Percentiles rank a stretch among this genome's conserved stretches.
Evolutionary conservation across 2,113 vertebrate genomes (phyloP).

Genomic region (Dicrurus megarhynchus): DNA sequence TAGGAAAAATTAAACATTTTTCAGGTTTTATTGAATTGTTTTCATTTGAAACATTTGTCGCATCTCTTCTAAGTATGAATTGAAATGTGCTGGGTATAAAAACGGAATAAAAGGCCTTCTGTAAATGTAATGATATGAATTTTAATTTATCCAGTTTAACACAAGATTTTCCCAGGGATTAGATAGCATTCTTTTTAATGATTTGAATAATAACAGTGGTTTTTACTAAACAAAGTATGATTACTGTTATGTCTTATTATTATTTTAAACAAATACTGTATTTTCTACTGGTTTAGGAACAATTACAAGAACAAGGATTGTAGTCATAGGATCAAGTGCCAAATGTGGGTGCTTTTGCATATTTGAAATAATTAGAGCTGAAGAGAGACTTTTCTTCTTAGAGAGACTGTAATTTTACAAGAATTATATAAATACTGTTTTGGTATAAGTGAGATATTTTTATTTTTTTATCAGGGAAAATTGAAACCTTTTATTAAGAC

Average conservation of each 20-base stretch:
- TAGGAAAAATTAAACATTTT: neutral
- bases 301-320: neutral
- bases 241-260: conserved; percentile 32
- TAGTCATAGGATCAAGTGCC: neutral
- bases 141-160: conserved; percentile 5
- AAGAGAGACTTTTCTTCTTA: neutral
- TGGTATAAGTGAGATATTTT: neutral
- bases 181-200: conserved; percentile 48
- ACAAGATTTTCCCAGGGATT: conserved; percentile 50
- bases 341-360: neutral
- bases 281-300: neutral
- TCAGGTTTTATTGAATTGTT: neutral
- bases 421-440: neutral
- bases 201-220: conserved; percentile 47
- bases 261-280: neutral
- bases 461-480: neutral
- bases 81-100: neutral
- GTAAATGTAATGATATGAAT: neutral
- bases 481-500: neutral
- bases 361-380: neutral
- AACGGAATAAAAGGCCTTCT: neutral
- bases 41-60: neutral
- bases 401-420: neutral
- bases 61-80: neutral
- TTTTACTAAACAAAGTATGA: conserved; percentile 55